Evolutionary conservation across 2,797 vertebrate species (phyloP).

Genomic region (Enteromius afrohamiltoni): DNA sequence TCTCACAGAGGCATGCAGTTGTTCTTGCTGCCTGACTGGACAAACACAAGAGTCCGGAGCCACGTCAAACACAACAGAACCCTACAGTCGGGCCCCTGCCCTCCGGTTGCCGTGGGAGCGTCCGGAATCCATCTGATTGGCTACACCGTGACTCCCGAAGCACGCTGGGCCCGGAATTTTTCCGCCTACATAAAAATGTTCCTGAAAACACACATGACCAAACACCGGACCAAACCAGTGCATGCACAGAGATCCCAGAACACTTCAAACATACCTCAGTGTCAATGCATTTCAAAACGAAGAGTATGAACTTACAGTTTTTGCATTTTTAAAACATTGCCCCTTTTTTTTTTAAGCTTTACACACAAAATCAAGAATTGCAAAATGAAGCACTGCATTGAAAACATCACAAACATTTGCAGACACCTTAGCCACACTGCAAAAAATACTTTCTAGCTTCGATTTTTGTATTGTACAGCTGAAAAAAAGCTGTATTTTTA

Average conservation of each 20-base stretch:
- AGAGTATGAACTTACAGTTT: neutral
- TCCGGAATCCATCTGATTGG: slow-evolving; percentile 74
- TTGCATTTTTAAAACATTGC: too few species aligned
- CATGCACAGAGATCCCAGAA: slow-evolving; percentile 8
- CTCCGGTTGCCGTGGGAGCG: slow-evolving; percentile 77
- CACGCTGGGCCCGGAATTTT: slow-evolving; percentile 74
- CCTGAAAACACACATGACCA: slow-evolving; percentile 40
- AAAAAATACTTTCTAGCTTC: too few species aligned
- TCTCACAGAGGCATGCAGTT: slow-evolving; percentile 50
- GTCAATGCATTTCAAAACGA: neutral
- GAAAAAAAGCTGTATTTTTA: neutral
- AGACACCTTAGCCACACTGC: too few species aligned
- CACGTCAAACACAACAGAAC: slow-evolving; percentile 62
- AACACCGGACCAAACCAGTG: slow-evolving; percentile 23
- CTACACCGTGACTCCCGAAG: slow-evolving; percentile 72
- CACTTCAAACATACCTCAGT: neutral
- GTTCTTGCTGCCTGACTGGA: slow-evolving; percentile 58
- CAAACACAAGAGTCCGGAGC: slow-evolving; percentile 55
- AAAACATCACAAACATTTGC: too few species aligned
- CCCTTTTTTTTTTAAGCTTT: too few species aligned
- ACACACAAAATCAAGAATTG: neutral
- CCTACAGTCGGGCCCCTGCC: slow-evolving; percentile 43
- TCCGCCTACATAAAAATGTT: slow-evolving; percentile 63
- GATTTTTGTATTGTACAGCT: too few species aligned
- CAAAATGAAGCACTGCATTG: too few species aligned